A percentile compares a stretch with the other conserved stretches of the same genome.
Evolutionary conservation across 2,113 vertebrate genomes (phyloP).

Genomic region (Benitochromis conjunctus): DNA sequence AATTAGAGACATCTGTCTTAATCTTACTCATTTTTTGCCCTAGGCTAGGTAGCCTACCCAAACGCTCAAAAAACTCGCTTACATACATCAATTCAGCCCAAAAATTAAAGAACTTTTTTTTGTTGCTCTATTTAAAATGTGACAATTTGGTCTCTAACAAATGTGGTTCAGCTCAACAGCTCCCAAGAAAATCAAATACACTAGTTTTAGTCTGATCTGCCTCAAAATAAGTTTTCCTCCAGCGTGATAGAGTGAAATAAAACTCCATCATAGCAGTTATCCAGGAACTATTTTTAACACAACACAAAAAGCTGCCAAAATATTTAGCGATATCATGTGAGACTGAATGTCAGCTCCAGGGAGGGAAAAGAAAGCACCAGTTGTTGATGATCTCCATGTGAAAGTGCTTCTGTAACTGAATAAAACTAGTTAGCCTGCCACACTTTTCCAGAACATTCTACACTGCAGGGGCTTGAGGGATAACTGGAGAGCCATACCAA

Average conservation of each 20-base stretch:
- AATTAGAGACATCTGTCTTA: not conserved
- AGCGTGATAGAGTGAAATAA: not conserved
- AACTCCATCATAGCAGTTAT: not conserved
- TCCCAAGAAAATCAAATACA: not conserved
- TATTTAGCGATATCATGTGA: slow-evolving; percentile 9
- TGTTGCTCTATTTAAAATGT: not conserved
- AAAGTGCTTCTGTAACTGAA: slow-evolving; percentile 50
- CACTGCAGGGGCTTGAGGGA: not conserved
- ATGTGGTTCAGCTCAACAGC: not conserved
- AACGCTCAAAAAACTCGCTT: not conserved
- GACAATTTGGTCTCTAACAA: not conserved
- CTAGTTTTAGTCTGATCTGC: not conserved
- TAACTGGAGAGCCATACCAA: not conserved
- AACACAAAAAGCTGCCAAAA: not conserved
- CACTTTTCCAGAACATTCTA: slow-evolving; percentile 42
- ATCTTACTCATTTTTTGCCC: not conserved
- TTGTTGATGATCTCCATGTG: slow-evolving; percentile 44
- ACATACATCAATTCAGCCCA: not conserved
- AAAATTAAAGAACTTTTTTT: not conserved
- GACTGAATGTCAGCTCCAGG: not conserved
- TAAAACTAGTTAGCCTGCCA: slow-evolving; percentile 3
- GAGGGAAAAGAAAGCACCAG: slow-evolving; percentile 2
- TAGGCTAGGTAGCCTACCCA: not conserved
- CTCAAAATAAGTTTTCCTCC: not conserved
- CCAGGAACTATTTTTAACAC: not conserved